Evolutionary conservation across 2,888 invertebrate genomes (phyloP), one percentile per base, ranked within the genome.

Genomic region (Liopterus haemorrhoidalis): DNA sequence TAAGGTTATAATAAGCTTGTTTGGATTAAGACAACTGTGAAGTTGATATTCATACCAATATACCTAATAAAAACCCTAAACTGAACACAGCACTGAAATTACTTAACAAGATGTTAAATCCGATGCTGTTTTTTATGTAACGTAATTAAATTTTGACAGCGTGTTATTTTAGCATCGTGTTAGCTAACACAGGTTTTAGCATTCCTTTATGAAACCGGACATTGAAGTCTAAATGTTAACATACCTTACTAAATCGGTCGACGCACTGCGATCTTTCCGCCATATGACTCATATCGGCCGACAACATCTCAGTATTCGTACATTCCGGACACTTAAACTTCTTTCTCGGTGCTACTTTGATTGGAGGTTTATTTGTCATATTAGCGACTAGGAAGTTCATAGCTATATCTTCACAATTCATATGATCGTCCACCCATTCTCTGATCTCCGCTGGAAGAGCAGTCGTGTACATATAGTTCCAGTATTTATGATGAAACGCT

Each of bases 351-450:
- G 93, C 86, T 20, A 85, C 85, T 72, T 91, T 91, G 43, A 96
- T 91, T 0, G 95, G 94, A 2, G 94, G 85, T 70, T 94, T 94
- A 56, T 89, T 85, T 0, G 95, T 95, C 12, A 88, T 70, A 65
- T 95, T 94, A 2, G 94, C 86, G 20, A 96, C 88, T 3, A 96
- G 77, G 70, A 95, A 96, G 69, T 96, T 96, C 92, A 96, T 95
- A 1, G 95, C 95, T 56, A 96, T 93, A 63, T 96, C 95, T 67
- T 96, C 96, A 64, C 95, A 96, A 69, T 96, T 96, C 87, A 95
- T 94, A 62, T 89, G 85, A 11, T 87, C 83, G 65, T 96, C 95
- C 1, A 95, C 94, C 89, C 90, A 94, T 41, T 80, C 73, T 48
- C 85, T 38, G 27, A 45, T 45, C 57, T 83, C 81, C 1, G 79